phyloP scores from a whole-genome alignment of 2,113 vertebrate genomes.

The Oryzias melastigma region DNA sequence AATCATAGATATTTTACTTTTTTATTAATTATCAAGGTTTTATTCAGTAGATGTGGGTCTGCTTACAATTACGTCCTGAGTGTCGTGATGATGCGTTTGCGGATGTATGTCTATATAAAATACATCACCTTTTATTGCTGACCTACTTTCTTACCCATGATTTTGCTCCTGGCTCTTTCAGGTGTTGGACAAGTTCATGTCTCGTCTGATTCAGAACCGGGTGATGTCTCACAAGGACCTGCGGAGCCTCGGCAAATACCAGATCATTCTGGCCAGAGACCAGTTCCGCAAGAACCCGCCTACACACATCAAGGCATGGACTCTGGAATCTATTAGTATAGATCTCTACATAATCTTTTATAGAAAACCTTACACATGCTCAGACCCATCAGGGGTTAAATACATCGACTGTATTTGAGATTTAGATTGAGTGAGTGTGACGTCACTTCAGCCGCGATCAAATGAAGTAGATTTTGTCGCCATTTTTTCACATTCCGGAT shows the following conservation, averaged over 20 bases:
- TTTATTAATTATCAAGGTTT: slow-evolving; percentile 15
- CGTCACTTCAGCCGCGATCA: too few relatives aligned
- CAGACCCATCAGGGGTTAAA: too few relatives aligned
- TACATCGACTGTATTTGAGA: too few relatives aligned
- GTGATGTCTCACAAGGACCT: slow-evolving; percentile 83
- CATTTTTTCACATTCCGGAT: too few relatives aligned
- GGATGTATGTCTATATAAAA: slow-evolving; percentile 4
- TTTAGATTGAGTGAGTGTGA: too few relatives aligned
- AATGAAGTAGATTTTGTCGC: too few relatives aligned
- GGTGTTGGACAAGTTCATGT: slow-evolving; percentile 86
- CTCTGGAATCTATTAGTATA: background rate
- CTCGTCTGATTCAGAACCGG: slow-evolving; percentile 81
- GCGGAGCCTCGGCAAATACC: slow-evolving; percentile 87
- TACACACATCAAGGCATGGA: slow-evolving; percentile 75
- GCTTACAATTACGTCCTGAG: background rate
- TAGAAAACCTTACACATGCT: too few relatives aligned
- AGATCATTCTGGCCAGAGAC: slow-evolving; percentile 92
- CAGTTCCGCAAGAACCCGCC: slow-evolving; percentile 92
- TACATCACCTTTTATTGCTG: slow-evolving; percentile 11
- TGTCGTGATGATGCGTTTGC: background rate
- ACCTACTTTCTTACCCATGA: slow-evolving; percentile 1
- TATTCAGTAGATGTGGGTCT: slow-evolving; percentile 12
- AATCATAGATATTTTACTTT: slow-evolving; percentile 2
- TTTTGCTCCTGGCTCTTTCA: slow-evolving; percentile 44
- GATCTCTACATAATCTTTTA: too few relatives aligned